These are phyloP conservation scores for Euphydryas editha DNA, from an alignment of 2,888 invertebrate genomes.

Conservation along the genomic window DNA sequence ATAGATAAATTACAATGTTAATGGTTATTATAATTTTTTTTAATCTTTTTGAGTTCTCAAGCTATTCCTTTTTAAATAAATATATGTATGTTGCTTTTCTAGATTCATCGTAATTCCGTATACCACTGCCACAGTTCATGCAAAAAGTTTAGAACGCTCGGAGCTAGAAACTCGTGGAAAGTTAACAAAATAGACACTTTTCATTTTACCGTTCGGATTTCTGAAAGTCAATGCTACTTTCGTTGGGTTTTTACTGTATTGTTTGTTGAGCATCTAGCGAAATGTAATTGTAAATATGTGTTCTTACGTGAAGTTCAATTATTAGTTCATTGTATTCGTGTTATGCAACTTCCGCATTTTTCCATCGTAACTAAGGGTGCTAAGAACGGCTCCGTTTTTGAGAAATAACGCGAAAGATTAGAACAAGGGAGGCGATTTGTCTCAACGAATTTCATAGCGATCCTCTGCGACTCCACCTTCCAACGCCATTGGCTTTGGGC, in stretches of 20 bases:
- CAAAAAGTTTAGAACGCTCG: neutral
- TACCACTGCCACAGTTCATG: neutral
- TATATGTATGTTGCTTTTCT: too few relatives aligned
- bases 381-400: slow-evolving; percentile 27
- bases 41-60: too few relatives aligned
- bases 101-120: too few relatives aligned
- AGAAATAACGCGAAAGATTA: slow-evolving; percentile 39
- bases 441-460: slow-evolving; percentile 69
- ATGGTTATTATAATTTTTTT: too few relatives aligned
- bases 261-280: neutral
- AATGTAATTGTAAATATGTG: too few relatives aligned
- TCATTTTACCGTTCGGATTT: too few relatives aligned
- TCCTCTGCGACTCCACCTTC: slow-evolving; percentile 73
- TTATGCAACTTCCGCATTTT: neutral
- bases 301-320: neutral
- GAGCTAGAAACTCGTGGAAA: neutral
- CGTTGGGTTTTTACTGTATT: too few relatives aligned
- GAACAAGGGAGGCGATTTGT: slow-evolving; percentile 60
- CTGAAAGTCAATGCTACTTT: too few relatives aligned
- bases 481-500: slow-evolving; percentile 72
- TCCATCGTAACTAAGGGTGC: neutral
- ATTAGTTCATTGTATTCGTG: neutral
- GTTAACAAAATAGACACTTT: too few relatives aligned
- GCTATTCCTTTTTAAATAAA: too few relatives aligned
- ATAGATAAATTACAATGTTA: too few relatives aligned